phyloP scores from a whole-genome alignment of 2,888 invertebrate species.

The Cheiracanthium punctorium region DNA sequence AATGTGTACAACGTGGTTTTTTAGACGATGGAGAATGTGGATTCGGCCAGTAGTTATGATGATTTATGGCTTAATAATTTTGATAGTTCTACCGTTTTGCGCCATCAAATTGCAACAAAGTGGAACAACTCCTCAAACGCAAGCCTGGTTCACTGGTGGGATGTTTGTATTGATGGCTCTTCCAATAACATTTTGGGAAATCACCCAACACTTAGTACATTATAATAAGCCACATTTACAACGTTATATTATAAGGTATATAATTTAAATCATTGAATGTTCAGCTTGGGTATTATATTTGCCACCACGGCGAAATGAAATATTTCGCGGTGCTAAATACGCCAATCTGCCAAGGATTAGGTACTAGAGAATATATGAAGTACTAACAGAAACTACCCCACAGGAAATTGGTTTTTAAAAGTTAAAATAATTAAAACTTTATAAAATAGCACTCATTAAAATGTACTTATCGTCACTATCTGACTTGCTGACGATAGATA shows the following conservation, averaged over 20 bases:
- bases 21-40: slow-evolving; percentile 87
- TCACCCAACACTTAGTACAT: slow-evolving; percentile 93
- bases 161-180: slow-evolving; percentile 80
- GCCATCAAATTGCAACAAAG: slow-evolving; percentile 87
- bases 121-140: slow-evolving; percentile 86
- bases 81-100: slow-evolving; percentile 89
- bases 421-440: no score
- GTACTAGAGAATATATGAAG: no score
- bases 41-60: slow-evolving; percentile 89
- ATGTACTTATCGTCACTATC: no score
- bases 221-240: slow-evolving; percentile 94
- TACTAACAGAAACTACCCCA: no score
- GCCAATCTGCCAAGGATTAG: no score
- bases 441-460: no score
- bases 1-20: slow-evolving; percentile 64
- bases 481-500: no score
- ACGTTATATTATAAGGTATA: slow-evolving; percentile 92
- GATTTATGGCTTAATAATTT: slow-evolving; percentile 86
- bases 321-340: no score
- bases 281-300: no score
- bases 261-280: no score
- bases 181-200: slow-evolving; percentile 95
- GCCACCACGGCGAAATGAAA: no score
- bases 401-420: no score
- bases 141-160: slow-evolving; percentile 78